phyloP scores from a whole-genome alignment of 2,797 vertebrate genomes.

The Rhinatrema bivittatum region DNA sequence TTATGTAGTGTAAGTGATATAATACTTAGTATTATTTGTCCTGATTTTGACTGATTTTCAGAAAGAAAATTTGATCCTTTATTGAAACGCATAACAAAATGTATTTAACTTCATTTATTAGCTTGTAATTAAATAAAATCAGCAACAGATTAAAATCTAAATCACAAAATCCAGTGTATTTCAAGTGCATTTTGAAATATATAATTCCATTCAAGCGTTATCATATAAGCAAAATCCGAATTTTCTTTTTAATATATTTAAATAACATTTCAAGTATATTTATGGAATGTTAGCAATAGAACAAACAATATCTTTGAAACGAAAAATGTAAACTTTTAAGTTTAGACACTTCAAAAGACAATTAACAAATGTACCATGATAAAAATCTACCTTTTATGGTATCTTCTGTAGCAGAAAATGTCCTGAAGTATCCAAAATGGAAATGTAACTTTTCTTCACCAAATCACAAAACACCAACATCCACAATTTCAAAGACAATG shows the following conservation, averaged over 20 bases:
- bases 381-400: constrained; percentile 73
- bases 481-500: constrained; percentile 94
- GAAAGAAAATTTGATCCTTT: constrained; percentile 43
- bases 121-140: constrained; percentile 97
- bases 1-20: no score
- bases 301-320: constrained; percentile 82
- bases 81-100: constrained; percentile 67
- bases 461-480: constrained; percentile 94
- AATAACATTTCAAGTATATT: constrained; percentile 99
- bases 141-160: constrained; percentile 88
- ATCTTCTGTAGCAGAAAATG: constrained; percentile 68
- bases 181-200: constrained; percentile 99
- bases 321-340: constrained; percentile 93
- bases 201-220: constrained; percentile 84
- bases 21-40: constrained; percentile 10
- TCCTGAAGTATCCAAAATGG: constrained; percentile 75
- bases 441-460: constrained; percentile 81
- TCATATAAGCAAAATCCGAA: constrained; percentile 84
- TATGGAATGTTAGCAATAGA: constrained; percentile 92
- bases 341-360: constrained; percentile 77
- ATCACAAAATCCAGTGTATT: constrained; percentile 99
- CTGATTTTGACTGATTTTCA: constrained; percentile 8
- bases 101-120: constrained; percentile 90
- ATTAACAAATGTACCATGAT: constrained; percentile 77
- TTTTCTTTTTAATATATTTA: constrained; percentile 85